These are phyloP conservation scores for Choloepus didactylus DNA, from an alignment of 2,797 vertebrate genomes.

Conservation along the genomic window DNA sequence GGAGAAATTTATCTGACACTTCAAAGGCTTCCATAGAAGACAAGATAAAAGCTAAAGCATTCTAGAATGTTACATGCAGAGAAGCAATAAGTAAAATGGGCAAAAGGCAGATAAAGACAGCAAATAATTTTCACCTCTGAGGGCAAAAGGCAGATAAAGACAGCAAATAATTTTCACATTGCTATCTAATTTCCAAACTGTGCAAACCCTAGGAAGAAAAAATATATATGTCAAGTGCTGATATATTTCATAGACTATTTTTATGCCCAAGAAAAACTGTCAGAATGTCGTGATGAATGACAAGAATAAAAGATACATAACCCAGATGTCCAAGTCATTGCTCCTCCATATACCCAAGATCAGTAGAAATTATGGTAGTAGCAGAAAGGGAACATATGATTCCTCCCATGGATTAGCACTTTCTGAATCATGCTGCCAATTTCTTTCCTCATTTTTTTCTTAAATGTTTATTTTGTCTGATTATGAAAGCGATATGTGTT, in stretches of 20 bases:
- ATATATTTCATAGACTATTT: background rate
- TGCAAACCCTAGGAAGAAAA: background rate
- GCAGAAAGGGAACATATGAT: background rate
- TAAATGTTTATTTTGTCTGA: background rate
- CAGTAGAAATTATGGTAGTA: background rate
- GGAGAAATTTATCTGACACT: background rate
- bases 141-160: conserved; percentile 3
- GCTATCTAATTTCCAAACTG: background rate
- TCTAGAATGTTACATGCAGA: background rate
- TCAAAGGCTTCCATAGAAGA: background rate
- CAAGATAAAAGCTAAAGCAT: background rate
- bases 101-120: conserved; percentile 8
- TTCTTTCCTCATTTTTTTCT: background rate
- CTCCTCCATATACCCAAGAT: background rate
- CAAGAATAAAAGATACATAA: background rate
- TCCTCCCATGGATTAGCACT: background rate
- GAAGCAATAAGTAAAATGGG: background rate
- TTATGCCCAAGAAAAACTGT: background rate
- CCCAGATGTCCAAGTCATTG: background rate
- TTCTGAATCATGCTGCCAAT: background rate
- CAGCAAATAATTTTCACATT: background rate
- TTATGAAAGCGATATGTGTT: background rate
- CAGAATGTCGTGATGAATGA: conserved; percentile 7
- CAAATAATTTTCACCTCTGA: conserved; percentile 34
- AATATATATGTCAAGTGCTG: background rate